phyloP scores from a whole-genome alignment of 2,113 vertebrate species.

The Heteronetta atricapilla region DNA sequence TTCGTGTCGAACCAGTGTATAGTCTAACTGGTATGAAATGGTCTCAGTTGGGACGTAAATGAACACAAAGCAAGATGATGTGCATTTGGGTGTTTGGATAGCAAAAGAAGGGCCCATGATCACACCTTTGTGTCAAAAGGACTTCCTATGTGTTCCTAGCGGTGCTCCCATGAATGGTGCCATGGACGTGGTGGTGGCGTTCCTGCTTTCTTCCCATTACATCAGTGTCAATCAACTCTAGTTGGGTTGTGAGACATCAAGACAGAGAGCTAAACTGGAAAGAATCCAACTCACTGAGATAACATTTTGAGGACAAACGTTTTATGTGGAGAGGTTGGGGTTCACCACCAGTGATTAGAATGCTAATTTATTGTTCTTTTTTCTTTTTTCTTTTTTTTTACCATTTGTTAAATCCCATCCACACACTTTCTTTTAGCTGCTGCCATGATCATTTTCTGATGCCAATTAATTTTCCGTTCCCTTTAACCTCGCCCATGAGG shows the following conservation, averaged over 20 bases:
- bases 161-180: not conserved
- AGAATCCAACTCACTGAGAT: not conserved
- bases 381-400: not conserved
- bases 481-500: conserved; percentile 1
- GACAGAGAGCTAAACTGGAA: not conserved
- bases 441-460: conserved; percentile 8
- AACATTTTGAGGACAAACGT: not conserved
- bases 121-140: rapidly evolving
- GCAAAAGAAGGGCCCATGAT: not conserved
- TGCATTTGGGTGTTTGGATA: not conserved
- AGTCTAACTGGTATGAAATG: not conserved
- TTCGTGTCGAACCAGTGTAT: not conserved
- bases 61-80: not conserved
- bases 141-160: rapidly evolving
- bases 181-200: not conserved
- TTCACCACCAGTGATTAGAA: not conserved
- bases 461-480: conserved; percentile 58
- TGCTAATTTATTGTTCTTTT: not conserved
- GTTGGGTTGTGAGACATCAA: not conserved
- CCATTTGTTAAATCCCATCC: conserved; percentile 21
- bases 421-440: not conserved
- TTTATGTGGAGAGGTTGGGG: not conserved
- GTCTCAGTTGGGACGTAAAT: rapidly evolving
- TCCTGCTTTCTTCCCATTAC: not conserved
- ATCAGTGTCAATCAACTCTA: not conserved